Evolutionary conservation across 2,888 invertebrate species (phyloP).

Genomic region (Salticus scenicus): DNA sequence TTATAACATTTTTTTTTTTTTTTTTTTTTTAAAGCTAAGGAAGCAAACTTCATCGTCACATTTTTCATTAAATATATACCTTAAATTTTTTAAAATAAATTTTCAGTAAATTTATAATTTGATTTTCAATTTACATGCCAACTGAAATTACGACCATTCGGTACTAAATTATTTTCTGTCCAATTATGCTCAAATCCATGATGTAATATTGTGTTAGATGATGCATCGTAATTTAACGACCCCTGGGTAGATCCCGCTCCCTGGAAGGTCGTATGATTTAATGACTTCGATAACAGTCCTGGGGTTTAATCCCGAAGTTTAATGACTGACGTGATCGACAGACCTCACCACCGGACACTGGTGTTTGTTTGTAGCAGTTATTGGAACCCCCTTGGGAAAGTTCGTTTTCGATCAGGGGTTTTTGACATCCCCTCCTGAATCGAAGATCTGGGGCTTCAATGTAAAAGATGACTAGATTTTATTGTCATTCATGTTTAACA

Average conservation of each 20-base stretch:
- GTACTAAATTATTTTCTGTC: neutral
- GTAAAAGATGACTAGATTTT: neutral
- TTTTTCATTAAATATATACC: too few species aligned
- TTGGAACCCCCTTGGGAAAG: neutral
- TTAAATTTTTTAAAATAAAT: too few species aligned
- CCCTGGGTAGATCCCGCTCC: neutral
- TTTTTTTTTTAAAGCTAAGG: too few species aligned
- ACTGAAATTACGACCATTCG: neutral
- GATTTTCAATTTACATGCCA: too few species aligned
- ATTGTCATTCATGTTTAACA: neutral
- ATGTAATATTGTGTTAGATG: conserved; percentile 19
- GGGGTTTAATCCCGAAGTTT: conserved; percentile 51
- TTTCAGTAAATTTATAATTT: too few species aligned
- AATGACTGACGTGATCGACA: conserved; percentile 31
- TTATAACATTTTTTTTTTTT: too few species aligned
- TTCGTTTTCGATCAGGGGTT: conserved; percentile 7
- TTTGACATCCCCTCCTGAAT: neutral
- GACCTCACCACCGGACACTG: conserved; percentile 37
- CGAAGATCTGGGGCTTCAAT: neutral
- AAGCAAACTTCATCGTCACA: too few species aligned
- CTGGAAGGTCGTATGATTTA: conserved; percentile 7
- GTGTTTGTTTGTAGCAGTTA: conserved; percentile 52
- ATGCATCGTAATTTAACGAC: conserved; percentile 64
- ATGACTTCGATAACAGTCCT: conserved; percentile 6
- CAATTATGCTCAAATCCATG: neutral